phyloP scores from a whole-genome alignment of 2,888 invertebrate species.

The Graphium colonna region DNA sequence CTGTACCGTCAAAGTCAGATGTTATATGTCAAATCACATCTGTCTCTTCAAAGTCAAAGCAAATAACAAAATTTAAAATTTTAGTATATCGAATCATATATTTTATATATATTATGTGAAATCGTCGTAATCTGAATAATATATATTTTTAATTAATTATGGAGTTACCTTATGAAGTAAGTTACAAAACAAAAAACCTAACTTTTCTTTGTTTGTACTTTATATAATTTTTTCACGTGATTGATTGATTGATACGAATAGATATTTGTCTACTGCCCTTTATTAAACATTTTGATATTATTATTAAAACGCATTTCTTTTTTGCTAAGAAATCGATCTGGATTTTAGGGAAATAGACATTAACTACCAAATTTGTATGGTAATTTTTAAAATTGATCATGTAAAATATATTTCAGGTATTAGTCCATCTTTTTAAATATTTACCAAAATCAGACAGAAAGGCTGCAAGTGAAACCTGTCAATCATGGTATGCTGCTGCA shows the following conservation, averaged over 20 bases:
- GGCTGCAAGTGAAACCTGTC: slow-evolving; percentile 83
- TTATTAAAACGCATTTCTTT: not conserved
- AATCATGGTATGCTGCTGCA: slow-evolving; percentile 84
- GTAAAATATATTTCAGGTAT: slow-evolving; percentile 68
- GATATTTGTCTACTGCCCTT: not conserved
- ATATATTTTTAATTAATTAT: slow-evolving; percentile 33
- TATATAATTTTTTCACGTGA: slow-evolving; percentile 66
- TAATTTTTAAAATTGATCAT: slow-evolving; percentile 6
- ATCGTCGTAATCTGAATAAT: not conserved
- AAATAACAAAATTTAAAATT: slow-evolving; percentile 4
- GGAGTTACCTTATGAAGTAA: slow-evolving; percentile 68
- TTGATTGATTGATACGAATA: slow-evolving; percentile 16
- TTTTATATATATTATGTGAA: slow-evolving; percentile 11
- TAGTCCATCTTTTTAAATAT: slow-evolving; percentile 82
- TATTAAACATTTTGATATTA: not conserved
- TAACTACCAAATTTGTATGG: too few species aligned
- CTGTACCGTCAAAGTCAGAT: slow-evolving; percentile 7
- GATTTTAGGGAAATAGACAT: not conserved
- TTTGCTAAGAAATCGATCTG: not conserved
- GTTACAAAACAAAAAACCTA: slow-evolving; percentile 21
- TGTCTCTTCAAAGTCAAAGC: too few species aligned
- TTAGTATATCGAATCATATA: slow-evolving; percentile 3
- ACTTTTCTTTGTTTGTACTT: slow-evolving; percentile 50
- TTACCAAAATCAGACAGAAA: slow-evolving; percentile 83
- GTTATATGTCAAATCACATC: slow-evolving; percentile 15